Evolutionary conservation across 2,888 invertebrate species (phyloP), one percentile per base, ranked within the genome.

Genomic region (Malthinus seriepunctatus): DNA sequence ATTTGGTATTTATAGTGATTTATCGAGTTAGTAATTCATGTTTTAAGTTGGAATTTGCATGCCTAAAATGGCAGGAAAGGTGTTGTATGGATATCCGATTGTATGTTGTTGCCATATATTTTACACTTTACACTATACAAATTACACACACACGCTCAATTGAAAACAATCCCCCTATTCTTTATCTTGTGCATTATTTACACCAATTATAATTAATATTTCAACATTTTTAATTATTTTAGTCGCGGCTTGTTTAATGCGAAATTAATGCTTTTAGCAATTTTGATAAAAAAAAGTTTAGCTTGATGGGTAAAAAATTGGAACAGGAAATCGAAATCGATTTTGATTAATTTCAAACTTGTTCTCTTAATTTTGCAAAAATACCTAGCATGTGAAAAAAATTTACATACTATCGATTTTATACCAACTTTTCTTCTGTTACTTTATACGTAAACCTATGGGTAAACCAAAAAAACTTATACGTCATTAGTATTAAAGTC

Each of bases 81-180:
- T 51, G 51, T 51, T 51, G 51, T 56, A 51, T 51, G 46, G 56
- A 57, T 47, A 57, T 52, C 57, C 57, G 51, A 57, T 51, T 57
- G 52, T 31, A 52, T 47, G 57, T 57, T 56, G 50, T 32, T 15
- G 32, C 39, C 48, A 49, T 55, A 55, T 49, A 39, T 37, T 46
- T 51, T 51, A 33, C 46, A 52, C 52, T 52, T 47, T 48, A 42
- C 46, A 52, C 52, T 52, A 48, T 48, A 42, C 39, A 57, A 57
- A 57, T 57, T 57, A 57, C 34, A 44, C 31, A 11, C 32, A 57
- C 33, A 44, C 23, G 11, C 32, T 48, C 39, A 38, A 51, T 57
- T 39, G 39, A 51, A 14, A 31, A 35, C n/a, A n/a, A n/a, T n/a
- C n/a, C 46, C 50, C 14, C 10, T 32, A 33, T 42, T 15, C 15